These are phyloP conservation scores for Raja brachyura DNA, from an alignment of 2,113 vertebrate species.

Conservation along the genomic window DNA sequence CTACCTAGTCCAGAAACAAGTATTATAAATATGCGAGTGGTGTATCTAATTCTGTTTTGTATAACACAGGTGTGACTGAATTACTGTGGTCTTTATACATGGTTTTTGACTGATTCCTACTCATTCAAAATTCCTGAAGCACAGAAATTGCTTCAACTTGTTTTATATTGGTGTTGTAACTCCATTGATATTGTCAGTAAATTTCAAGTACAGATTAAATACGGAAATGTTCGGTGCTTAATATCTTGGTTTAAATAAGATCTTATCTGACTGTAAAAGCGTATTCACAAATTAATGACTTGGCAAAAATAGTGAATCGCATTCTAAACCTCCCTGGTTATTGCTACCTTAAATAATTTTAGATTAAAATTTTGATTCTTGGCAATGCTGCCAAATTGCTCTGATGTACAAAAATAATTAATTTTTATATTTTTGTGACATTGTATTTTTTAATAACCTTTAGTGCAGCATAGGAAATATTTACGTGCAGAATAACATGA, in stretches of 20 bases:
- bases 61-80: not conserved
- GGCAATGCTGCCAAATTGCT: not conserved
- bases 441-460: not conserved
- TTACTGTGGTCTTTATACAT: not conserved
- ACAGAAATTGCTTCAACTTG: not conserved
- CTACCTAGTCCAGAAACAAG: not conserved
- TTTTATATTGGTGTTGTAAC: not conserved
- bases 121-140: not conserved
- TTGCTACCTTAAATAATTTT: not conserved
- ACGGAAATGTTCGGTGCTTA: not conserved
- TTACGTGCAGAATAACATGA: not conserved
- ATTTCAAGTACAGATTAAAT: not conserved
- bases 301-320: not conserved
- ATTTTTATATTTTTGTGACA: not conserved
- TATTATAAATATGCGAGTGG: not conserved
- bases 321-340: not conserved
- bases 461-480: not conserved
- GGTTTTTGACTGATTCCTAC: not conserved
- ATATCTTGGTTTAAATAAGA: not conserved
- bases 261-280: not conserved
- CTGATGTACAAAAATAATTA: not conserved
- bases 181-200: not conserved
- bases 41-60: not conserved
- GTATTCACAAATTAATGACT: not conserved
- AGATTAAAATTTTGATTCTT: not conserved